Conservation (phyloP, 64 coral and sea anemone species). For the Actinia equina region DNA sequence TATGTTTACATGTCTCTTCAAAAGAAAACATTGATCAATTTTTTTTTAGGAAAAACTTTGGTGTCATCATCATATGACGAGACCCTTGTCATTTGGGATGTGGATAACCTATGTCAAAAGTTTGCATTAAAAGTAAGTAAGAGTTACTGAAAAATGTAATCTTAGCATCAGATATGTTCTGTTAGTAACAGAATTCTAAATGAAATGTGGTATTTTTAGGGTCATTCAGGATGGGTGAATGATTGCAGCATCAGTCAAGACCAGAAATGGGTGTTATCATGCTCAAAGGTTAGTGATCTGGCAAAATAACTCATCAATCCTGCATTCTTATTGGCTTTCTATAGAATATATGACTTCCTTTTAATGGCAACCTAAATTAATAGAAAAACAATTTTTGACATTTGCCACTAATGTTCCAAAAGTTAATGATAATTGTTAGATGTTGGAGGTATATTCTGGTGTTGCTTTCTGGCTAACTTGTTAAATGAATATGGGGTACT, state of each 20-base stretch:
- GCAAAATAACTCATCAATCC: no score
- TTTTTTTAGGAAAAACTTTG: constrained; percentile 64
- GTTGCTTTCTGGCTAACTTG: no score
- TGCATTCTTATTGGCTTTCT: not conserved
- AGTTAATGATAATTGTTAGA: no score
- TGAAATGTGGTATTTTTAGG: constrained; percentile 40
- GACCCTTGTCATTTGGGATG: constrained; percentile 97
- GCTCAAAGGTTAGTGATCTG: constrained; percentile 71
- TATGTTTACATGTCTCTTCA: no score
- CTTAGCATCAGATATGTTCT: not conserved
- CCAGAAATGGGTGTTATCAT: constrained; percentile 98
- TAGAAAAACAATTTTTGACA: no score
- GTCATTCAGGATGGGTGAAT: constrained; percentile 96
- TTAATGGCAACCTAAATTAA: no score
- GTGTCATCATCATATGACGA: constrained; percentile 93
- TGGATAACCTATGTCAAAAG: constrained; percentile 85
- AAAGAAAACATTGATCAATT: no score
- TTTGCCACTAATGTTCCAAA: no score
- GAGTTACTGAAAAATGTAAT: not conserved
- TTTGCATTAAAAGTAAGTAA: constrained; percentile 88
- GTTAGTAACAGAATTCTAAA: not conserved
- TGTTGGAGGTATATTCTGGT: no score
- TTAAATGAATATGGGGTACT: no score
- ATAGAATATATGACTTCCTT: no score
- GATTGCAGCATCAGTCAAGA: constrained; percentile 88